These are phyloP conservation scores for Zapus hudsonius DNA, from an alignment of 2,113 vertebrate species.

Conservation along the genomic window DNA sequence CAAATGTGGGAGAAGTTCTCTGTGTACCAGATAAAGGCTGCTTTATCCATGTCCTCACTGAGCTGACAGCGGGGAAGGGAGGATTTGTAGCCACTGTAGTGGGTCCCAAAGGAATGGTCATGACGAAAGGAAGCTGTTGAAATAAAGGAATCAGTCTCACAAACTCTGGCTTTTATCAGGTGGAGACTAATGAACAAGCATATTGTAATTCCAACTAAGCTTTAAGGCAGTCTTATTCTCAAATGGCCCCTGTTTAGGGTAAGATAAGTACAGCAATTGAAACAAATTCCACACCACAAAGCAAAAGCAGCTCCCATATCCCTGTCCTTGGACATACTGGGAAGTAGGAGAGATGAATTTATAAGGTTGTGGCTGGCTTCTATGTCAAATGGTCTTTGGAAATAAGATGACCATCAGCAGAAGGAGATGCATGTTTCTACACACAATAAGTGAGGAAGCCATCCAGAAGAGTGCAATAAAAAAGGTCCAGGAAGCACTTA, in stretches of 20 bases:
- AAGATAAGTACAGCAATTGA: neutral
- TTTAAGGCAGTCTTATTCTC: neutral
- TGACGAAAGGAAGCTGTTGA: conserved; percentile 44
- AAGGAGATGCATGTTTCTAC: neutral
- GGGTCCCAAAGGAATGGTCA: conserved; percentile 1
- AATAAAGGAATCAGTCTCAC: neutral
- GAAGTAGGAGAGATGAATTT: neutral
- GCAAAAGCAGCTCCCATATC: neutral
- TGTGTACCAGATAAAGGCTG: conserved; percentile 44
- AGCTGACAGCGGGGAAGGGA: conserved; percentile 42
- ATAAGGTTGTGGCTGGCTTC: neutral
- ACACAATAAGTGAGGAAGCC: neutral
- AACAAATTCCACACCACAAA: neutral
- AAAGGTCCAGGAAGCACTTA: neutral
- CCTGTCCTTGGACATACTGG: neutral
- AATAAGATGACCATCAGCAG: neutral
- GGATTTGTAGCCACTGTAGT: conserved; percentile 29
- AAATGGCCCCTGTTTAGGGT: neutral
- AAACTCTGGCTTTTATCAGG: conserved; percentile 46
- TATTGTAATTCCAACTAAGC: neutral
- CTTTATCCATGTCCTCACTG: conserved; percentile 54
- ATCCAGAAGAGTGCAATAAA: neutral
- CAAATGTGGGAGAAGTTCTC: conserved; percentile 54
- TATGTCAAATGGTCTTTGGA: neutral
- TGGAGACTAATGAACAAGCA: conserved; percentile 37